Conservation (phyloP, 2,113 vertebrate species). For the Dendrocopos noguchii region DNA sequence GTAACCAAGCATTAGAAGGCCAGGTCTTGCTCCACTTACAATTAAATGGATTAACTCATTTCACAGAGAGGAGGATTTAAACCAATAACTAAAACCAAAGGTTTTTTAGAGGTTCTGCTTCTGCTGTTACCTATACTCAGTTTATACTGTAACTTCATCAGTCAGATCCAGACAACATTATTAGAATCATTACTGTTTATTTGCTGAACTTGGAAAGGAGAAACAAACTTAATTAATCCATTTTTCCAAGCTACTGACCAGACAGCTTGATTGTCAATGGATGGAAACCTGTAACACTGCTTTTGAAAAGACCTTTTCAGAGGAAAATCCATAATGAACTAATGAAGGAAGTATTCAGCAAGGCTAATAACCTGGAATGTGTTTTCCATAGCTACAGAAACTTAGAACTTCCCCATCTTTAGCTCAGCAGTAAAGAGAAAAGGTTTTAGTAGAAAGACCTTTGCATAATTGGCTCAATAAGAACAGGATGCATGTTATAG, state of each 20-base stretch:
- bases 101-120: background rate
- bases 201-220: background rate
- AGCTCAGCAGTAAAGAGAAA: background rate
- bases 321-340: background rate
- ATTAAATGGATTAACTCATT: background rate
- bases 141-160: background rate
- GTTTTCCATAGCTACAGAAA: background rate
- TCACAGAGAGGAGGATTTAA: background rate
- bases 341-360: background rate
- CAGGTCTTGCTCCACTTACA: background rate
- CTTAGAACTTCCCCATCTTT: background rate
- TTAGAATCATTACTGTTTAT: background rate
- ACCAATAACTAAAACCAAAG: background rate
- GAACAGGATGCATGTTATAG: background rate
- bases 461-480: background rate
- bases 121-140: background rate
- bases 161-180: background rate
- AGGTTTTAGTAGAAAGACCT: background rate
- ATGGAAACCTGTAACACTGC: background rate
- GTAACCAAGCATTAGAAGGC: background rate
- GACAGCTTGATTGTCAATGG: background rate
- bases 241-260: background rate
- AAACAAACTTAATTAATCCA: background rate
- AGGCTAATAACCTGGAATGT: background rate
- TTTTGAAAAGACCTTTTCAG: background rate